Base-by-base conservation (phyloP, 35 echinoderm and acorn worm genomes). In the Chiridota heheva region DNA sequence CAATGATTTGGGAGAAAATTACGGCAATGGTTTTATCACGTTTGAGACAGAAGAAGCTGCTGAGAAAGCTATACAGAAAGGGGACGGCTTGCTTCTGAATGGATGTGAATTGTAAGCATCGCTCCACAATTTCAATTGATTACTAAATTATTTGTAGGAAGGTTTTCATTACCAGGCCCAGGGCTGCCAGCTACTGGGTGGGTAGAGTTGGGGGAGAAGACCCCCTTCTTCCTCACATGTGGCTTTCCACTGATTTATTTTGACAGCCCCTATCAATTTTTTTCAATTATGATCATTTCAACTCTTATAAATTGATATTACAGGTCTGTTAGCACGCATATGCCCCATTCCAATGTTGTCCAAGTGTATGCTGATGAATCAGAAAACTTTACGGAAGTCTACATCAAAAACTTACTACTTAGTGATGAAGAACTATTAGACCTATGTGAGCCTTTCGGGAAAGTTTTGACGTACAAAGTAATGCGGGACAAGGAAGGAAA, bases 31-130 rank as follows among this genome's bases (percentile, higher is more conserved):
- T 5, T 69, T 69, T 39, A 38, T 69, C 17, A 18, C 34, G 34
- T 69, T 69, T 69, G 66, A 15, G 17, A 69, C 66, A 4, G 66
- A 69, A 69, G 36, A 69, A 35, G 66, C 66, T 69, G 66, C 66
- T 24, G 20, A 31, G 10, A 69, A 69, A 39, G 66, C 66, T 39
- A 69, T 69, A 31, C 17, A 39, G 7, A 69, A 69, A 38, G 66
- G 34, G 17, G 41, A 69, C 41, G 66, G 66, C 17, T 37, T 69
- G 66, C 41, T 69, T 30, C 32, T 69, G 4, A 69, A 69, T 35
- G 66, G 66, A 69, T 37, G 41, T 18, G 41, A 69, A 69, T 30
- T 69, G 66, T 69, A 69, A 69, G 66, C 41, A 39, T 35, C 22
- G 22, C 10, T 51, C 22, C 22, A 12, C 47, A 51, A 10, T 51